Percentiles rank a stretch among this genome's conserved stretches.
Conservation (phyloP, 2,888 invertebrate species). For the Polymixis flavicincta region DNA sequence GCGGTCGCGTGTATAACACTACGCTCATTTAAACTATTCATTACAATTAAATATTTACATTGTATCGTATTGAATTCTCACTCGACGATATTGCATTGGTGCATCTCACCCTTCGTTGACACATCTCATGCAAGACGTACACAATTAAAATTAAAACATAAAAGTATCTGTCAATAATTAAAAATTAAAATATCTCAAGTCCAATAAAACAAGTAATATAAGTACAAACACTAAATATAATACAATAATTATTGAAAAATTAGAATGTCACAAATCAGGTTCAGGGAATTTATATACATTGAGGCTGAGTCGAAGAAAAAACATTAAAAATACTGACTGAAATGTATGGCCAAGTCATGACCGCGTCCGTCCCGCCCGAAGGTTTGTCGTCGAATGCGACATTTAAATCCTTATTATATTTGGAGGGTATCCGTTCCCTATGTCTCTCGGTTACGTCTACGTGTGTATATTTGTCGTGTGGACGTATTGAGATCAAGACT, state of each 20-base stretch:
- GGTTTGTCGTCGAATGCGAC: conserved; percentile 45
- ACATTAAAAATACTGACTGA: conserved; percentile 58
- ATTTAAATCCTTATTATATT: conserved; percentile 65
- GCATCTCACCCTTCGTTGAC: conserved; percentile 40
- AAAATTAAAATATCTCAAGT: conserved; percentile 51
- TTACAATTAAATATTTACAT: conserved; percentile 83
- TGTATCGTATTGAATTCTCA: conserved; percentile 58
- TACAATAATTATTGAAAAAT: conserved; percentile 41
- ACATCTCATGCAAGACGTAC: conserved; percentile 32
- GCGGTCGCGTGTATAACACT: conserved; percentile 77
- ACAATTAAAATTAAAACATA: conserved; percentile 51
- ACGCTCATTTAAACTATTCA: conserved; percentile 75
- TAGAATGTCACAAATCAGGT: conserved; percentile 45
- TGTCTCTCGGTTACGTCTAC: conserved; percentile 65
- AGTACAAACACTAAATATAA: conserved; percentile 58
- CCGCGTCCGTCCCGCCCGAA: conserved; percentile 34
- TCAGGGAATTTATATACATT: conserved; percentile 49
- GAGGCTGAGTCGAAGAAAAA: conserved; percentile 23
- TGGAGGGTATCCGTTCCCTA: conserved; percentile 77
- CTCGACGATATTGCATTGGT: conserved; percentile 68
- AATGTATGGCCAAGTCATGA: conserved; percentile 56
- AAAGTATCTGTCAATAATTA: conserved; percentile 40
- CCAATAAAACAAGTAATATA: conserved; percentile 44
- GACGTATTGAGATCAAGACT: conserved; percentile 83
- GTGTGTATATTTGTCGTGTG: conserved; percentile 81